A percentile compares a stretch with the other conserved stretches of the same genome.
Conservation (phyloP, 2,797 vertebrate species). For the Premnoplex brunnescens region DNA sequence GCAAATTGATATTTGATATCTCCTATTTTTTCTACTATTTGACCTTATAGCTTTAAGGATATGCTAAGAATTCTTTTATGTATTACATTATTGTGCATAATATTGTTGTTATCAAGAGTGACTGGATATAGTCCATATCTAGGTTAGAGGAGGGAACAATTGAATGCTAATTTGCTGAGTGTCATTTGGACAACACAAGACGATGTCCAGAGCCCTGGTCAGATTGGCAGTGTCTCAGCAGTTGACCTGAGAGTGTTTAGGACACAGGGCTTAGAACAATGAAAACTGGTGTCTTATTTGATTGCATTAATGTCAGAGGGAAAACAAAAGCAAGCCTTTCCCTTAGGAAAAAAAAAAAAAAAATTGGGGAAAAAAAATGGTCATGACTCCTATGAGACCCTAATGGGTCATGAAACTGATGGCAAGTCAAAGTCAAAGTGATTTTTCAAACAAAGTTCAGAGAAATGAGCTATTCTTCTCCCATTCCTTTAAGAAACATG, state of each 20-base stretch:
- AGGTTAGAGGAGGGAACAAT: neutral
- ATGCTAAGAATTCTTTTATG: neutral
- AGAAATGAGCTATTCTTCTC: neutral
- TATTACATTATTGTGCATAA: neutral
- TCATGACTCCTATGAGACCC: neutral
- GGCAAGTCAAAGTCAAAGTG: neutral
- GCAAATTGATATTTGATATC: neutral
- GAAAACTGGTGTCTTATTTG: neutral
- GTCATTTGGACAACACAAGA: neutral
- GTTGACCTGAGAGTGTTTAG: neutral
- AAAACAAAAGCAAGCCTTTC: neutral
- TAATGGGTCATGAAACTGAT: neutral
- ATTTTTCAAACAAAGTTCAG: neutral
- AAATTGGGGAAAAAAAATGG: neutral
- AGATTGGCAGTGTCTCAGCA: neutral
- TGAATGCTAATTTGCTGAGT: neutral
- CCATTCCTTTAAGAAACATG: neutral
- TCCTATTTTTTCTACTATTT: neutral
- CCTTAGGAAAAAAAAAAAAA: rapidly evolving
- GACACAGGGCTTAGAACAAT: neutral
- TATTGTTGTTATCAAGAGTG: neutral
- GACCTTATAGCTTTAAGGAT: neutral
- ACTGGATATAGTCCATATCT: neutral
- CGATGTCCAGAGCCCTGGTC: neutral
- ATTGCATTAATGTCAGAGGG: neutral